Base-by-base conservation (phyloP, 2,888 invertebrate genomes). In the Thecocarcelia acutangulata region DNA sequence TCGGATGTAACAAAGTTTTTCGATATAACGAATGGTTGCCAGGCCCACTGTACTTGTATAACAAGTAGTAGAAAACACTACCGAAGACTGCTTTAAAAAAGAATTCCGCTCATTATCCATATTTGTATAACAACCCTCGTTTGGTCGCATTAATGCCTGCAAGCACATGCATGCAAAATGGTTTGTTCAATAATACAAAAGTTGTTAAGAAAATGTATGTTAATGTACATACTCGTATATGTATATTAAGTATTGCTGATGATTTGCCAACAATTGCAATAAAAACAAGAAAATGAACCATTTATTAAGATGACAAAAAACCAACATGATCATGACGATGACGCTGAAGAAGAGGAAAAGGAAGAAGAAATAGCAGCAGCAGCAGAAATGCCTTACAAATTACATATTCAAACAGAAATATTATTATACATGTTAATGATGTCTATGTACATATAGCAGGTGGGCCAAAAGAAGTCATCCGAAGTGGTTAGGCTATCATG, bases 371-470 rank as follows among this genome's bases (percentile, higher is more conserved):
- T 24, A 24, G 56, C 17, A 17, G 13, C 48, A 66, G 13, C 59
- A 61, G 59, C 37, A 68, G 24, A 74, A 79, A 74, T 79, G 63
- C 33, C 44, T 56, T 50, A 73, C 72, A 77, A 81, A 81, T 77
- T 81, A 69, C 73, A 70, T 66, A 80, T 80, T 70, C 70, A 77
- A 72, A 76, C 72, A 69, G 46, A 64, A 58, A 69, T 68, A 58
- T 52, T n/a, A 42, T 52, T 9, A 44, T 5, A 52, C 3, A 50
- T 3, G 17, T 2, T 12, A 15, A 61, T 13, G 9, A 19, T 8
- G 17, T 15, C 3, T 24, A 5, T 24, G 24, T 24, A 24, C 24
- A 24, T 24, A n/a, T n/a, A n/a, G n/a, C n/a, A n/a, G n/a, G n/a
- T n/a, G n/a, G n/a, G n/a, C n/a, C n/a, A n/a, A n/a, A n/a, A n/a